Percentiles rank a stretch among this genome's conserved stretches.
These are phyloP conservation scores for Apeira syringaria DNA, from an alignment of 2,888 invertebrate species.

Conservation along the genomic window DNA sequence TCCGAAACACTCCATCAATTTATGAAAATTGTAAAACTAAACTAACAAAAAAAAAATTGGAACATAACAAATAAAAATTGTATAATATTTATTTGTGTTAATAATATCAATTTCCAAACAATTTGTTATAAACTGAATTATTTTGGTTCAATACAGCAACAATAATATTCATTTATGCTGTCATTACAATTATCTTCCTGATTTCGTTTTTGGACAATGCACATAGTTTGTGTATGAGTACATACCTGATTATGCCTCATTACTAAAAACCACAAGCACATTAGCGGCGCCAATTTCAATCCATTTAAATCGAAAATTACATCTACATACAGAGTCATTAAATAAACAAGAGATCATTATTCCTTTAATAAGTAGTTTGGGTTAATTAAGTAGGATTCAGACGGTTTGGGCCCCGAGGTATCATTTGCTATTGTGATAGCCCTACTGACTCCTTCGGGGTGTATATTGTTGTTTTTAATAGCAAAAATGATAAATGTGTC, in stretches of 20 bases:
- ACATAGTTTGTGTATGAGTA: too few relatives aligned
- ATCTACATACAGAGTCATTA: conserved; percentile 35
- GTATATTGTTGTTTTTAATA: conserved; percentile 77
- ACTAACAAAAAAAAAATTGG: too few relatives aligned
- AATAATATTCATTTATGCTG: neutral
- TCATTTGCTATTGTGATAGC: conserved; percentile 80
- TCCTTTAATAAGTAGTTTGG: conserved; percentile 66
- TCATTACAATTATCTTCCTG: too few relatives aligned
- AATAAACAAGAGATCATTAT: conserved; percentile 63
- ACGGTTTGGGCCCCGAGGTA: conserved; percentile 69
- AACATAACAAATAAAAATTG: too few relatives aligned
- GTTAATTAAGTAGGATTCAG: conserved; percentile 80
- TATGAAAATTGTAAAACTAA: too few relatives aligned
- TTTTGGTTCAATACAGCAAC: too few relatives aligned
- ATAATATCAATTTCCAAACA: too few relatives aligned
- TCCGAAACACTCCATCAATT: too few relatives aligned
- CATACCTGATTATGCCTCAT: conserved; percentile 3
- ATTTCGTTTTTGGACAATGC: too few relatives aligned
- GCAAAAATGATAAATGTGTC: conserved; percentile 81
- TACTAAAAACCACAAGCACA: conserved; percentile 19
- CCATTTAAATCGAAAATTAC: conserved; percentile 31
- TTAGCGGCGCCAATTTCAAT: conserved; percentile 17
- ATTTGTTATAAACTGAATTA: too few relatives aligned
- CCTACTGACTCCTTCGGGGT: conserved; percentile 76
- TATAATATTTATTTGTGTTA: too few relatives aligned